phyloP scores from a whole-genome alignment of 2,797 vertebrate genomes.

The Salarias fasciatus region DNA sequence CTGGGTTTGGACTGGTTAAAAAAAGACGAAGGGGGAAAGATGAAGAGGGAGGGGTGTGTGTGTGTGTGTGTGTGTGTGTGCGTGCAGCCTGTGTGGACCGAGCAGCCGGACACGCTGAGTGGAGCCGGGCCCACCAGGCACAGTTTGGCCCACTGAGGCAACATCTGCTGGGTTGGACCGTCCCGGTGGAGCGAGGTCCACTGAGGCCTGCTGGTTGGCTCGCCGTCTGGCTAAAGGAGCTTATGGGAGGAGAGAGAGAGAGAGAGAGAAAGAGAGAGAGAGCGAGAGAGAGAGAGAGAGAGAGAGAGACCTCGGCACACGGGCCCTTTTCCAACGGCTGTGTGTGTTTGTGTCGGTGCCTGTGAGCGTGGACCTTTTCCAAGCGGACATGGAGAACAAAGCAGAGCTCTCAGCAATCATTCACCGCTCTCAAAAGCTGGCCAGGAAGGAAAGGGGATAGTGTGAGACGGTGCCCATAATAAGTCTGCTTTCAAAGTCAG shows the following conservation, averaged over 20 bases:
- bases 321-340: conserved; percentile 65
- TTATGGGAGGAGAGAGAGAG: conserved; percentile 43
- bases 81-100: conserved; percentile 31
- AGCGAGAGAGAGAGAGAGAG: conserved; percentile 64
- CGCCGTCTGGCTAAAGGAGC: conserved; percentile 56
- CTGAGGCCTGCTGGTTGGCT: conserved; percentile 72
- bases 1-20: conserved; percentile 27
- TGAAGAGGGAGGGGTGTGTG: conserved; percentile 14
- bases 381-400: conserved; percentile 77
- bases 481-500: conserved; percentile 78
- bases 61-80: conserved; percentile 51
- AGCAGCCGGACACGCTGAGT: conserved; percentile 75
- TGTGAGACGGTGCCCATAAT: conserved; percentile 59
- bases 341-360: conserved; percentile 60
- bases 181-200: conserved; percentile 68
- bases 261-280: conserved; percentile 63
- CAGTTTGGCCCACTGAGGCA: conserved; percentile 80
- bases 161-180: conserved; percentile 80
- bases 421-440: conserved; percentile 68
- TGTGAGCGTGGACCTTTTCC: conserved; percentile 67
- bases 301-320: conserved; percentile 64
- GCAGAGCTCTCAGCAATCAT: conserved; percentile 76
- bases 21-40: conserved; percentile 4
- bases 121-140: conserved; percentile 75
- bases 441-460: conserved; percentile 69